Evolutionary conservation across 1,140 invertebrate genomes (phyloP), one percentile per base, ranked within the genome.

Genomic region (Chrysoperla carnea): DNA sequence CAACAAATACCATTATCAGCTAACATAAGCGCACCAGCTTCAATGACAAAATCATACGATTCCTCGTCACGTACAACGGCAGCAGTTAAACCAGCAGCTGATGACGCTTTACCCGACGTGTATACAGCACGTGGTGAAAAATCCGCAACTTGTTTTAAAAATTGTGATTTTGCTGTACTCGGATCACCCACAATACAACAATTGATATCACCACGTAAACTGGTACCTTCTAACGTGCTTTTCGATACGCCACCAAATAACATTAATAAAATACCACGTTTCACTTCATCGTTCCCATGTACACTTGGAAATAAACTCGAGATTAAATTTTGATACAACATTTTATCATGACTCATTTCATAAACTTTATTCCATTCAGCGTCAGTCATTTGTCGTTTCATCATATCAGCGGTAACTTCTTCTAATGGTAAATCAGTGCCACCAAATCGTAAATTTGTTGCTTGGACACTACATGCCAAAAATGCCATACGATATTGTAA

Each of bases 1-100:
- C 95, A 99, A 61, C 95, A 99, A 27, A 99, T 86, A 11, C 96
- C 95, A 63, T 97, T 97, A 62, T 99, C 95, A 0, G 95, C 95
- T 51, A 99, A 73, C 93, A 99, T 98, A 4, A 99, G 64, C 5
- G 96, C 96, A 36, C 96, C 96, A 14, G 95, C 96, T 73, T 99
- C 96, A 45, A 99, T 99, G 1, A 99, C 95, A 68, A 98, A 99
- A 65, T 99, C 95, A 42, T 84, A 81, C 6, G 90, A 90, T 62
- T 99, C 96, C 62, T 99, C 94, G 59, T 99, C 96, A 60, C 82
- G 68, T 0, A 98, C 92, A 13, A 98, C 93, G 38, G 94, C 95
- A 8, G 95, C 95, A 1, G 95, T 98, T 12, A 99, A 70, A 78
- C 96, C 96, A 44, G 95, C 94, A 1, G 96, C 94, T 29, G 80